Evolutionary conservation across 1,140 invertebrate genomes (phyloP).

Genomic region (Drosophila punjabiensis): DNA sequence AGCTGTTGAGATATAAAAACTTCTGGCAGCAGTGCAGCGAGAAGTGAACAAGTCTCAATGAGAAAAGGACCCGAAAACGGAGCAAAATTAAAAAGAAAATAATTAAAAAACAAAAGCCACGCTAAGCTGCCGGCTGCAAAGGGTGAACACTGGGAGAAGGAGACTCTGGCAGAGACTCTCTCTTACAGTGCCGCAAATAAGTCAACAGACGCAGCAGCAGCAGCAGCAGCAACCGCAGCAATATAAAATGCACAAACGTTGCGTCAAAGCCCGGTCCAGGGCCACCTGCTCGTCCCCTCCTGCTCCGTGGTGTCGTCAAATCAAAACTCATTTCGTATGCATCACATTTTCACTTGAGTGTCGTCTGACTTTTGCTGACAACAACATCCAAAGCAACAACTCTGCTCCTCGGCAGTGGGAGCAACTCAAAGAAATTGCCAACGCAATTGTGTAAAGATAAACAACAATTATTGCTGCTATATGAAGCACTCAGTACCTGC

Average conservation of each 20-base stretch:
- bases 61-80: slow-evolving; percentile 35
- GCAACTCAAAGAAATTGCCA: slow-evolving; percentile 77
- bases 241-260: slow-evolving; percentile 81
- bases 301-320: slow-evolving; percentile 52
- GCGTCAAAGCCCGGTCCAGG: slow-evolving; percentile 17
- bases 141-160: not conserved
- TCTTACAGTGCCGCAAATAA: slow-evolving; percentile 68
- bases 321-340: slow-evolving; percentile 84
- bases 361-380: slow-evolving; percentile 51
- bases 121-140: slow-evolving; percentile 15
- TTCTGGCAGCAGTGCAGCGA: slow-evolving; percentile 40
- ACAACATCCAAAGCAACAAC: slow-evolving; percentile 15
- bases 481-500: slow-evolving; percentile 33
- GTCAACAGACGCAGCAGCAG: slow-evolving; percentile 61
- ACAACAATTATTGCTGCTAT: slow-evolving; percentile 81
- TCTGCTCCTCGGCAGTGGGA: slow-evolving; percentile 8
- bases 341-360: slow-evolving; percentile 75
- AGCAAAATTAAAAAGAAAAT: slow-evolving; percentile 56
- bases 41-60: slow-evolving; percentile 59
- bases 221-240: slow-evolving; percentile 40
- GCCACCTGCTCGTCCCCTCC: slow-evolving; percentile 32
- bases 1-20: slow-evolving; percentile 54
- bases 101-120: slow-evolving; percentile 74
- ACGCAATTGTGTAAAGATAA: slow-evolving; percentile 84
- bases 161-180: slow-evolving; percentile 9